Conservation (phyloP, 2,888 invertebrate species). For the Danaus chrysippus region DNA sequence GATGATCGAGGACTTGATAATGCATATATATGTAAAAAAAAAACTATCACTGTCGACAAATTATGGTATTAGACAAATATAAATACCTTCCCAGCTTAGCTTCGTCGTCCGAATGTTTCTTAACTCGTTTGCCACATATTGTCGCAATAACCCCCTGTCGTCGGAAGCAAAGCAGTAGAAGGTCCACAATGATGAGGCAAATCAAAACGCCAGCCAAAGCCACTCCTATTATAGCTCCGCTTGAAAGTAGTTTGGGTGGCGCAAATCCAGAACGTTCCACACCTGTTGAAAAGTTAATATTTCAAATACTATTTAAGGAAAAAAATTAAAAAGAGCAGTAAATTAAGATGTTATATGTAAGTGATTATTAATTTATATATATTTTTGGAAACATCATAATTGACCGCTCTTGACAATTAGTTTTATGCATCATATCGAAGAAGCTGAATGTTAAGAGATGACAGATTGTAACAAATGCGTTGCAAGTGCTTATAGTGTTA, state of each 20-base stretch:
- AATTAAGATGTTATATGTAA: conserved; percentile 35
- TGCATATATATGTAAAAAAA: conserved; percentile 14
- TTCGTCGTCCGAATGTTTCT: conserved; percentile 88
- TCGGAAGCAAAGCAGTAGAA: conserved; percentile 86
- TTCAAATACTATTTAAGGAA: conserved; percentile 29
- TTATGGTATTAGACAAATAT: conserved; percentile 12
- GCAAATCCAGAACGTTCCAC: conserved; percentile 71
- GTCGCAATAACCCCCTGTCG: conserved; percentile 84
- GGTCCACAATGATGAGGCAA: conserved; percentile 90
- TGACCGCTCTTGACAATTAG: conserved; percentile 69
- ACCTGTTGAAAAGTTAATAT: conserved; percentile 52
- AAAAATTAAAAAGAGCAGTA: conserved; percentile 51
- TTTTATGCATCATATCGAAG: conserved; percentile 66
- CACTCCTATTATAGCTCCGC: conserved; percentile 90
- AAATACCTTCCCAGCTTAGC: conserved; percentile 89
- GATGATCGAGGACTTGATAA: conserved; percentile 39
- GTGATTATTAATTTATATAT: conserved; percentile 7
- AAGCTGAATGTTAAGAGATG: conserved; percentile 70
- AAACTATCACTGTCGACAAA: conserved; percentile 23
- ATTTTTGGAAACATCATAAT: conserved; percentile 37
- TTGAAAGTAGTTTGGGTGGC: conserved; percentile 80
- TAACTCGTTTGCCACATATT: conserved; percentile 82
- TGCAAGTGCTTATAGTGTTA: conserved; percentile 38
- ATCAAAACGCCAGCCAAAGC: conserved; percentile 89
- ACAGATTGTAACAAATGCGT: conserved; percentile 66